phyloP scores from a whole-genome alignment of 2,113 vertebrate species.

The Nothocercus julius region DNA sequence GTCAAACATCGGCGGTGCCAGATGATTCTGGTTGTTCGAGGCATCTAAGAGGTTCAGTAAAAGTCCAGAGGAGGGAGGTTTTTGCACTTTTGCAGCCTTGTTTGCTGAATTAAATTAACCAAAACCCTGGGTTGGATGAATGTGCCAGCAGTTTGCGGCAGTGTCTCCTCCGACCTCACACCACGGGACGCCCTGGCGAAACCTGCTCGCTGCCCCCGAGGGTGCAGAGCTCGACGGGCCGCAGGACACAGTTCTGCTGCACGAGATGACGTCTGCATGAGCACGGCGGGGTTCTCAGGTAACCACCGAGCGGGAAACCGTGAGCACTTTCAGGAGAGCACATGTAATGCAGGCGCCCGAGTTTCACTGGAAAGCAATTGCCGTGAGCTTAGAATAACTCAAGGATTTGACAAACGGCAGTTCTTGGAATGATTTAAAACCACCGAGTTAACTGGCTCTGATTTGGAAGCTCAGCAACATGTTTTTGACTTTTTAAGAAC shows the following conservation, averaged over 20 bases:
- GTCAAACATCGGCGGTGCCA: constrained; percentile 26
- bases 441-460: neutral
- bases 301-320: neutral
- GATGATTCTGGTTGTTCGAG: constrained; percentile 27
- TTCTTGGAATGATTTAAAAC: neutral
- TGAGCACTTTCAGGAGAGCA: neutral
- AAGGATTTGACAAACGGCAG: neutral
- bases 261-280: accelerated
- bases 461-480: neutral
- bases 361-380: neutral
- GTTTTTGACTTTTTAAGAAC: neutral
- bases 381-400: neutral
- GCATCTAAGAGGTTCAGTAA: neutral
- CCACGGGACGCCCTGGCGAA: neutral
- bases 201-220: accelerated
- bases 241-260: neutral
- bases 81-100: neutral
- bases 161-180: neutral
- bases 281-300: neutral
- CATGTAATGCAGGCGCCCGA: neutral
- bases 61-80: neutral
- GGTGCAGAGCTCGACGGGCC: accelerated
- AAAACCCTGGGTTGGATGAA: neutral
- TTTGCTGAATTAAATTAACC: neutral
- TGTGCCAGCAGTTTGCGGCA: neutral